Conservation (phyloP, 30 jellyfish, hydroid and myxozoan species). For the Chironex yamaguchii region DNA sequence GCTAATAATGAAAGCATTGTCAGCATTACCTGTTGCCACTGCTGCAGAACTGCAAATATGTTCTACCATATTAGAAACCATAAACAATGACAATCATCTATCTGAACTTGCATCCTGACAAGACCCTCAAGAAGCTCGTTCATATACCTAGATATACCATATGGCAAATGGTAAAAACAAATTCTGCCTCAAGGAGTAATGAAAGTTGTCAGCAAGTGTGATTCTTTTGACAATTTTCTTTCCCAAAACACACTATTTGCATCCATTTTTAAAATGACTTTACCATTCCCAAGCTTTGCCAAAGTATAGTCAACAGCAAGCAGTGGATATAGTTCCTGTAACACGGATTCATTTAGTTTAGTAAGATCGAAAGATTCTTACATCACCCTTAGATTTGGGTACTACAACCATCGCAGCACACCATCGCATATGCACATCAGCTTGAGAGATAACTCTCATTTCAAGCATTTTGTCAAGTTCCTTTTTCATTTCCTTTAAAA, state of each 20-base stretch:
- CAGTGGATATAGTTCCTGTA: slow-evolving; percentile 1
- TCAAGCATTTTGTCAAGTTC: slow-evolving; percentile 54
- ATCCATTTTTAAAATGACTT: slow-evolving; percentile 45
- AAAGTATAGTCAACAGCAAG: slow-evolving; percentile 40
- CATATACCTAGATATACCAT: slow-evolving; percentile 39
- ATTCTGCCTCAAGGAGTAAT: slow-evolving; percentile 56
- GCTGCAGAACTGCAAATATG: no score
- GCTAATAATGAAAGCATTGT: no score
- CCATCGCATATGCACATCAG: slow-evolving; percentile 24
- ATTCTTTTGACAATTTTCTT: slow-evolving; percentile 1
- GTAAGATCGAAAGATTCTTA: slow-evolving; percentile 12
- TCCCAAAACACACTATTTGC: slow-evolving; percentile 54
- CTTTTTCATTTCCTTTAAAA: slow-evolving; percentile 26
- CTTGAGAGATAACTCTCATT: slow-evolving; percentile 33
- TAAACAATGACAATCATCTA: no score
- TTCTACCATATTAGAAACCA: no score
- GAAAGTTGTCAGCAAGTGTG: slow-evolving; percentile 28
- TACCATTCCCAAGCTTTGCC: slow-evolving; percentile 42
- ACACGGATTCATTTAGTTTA: background rate
- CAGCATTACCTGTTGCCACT: no score
- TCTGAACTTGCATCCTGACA: slow-evolving; percentile 32
- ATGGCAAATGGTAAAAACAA: slow-evolving; percentile 37
- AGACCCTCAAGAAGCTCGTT: slow-evolving; percentile 29
- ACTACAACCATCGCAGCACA: slow-evolving; percentile 27
- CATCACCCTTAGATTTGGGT: slow-evolving; percentile 32